These are phyloP conservation scores for Dasyornis broadbenti DNA, from an alignment of 2,113 vertebrate species.

Conservation along the genomic window DNA sequence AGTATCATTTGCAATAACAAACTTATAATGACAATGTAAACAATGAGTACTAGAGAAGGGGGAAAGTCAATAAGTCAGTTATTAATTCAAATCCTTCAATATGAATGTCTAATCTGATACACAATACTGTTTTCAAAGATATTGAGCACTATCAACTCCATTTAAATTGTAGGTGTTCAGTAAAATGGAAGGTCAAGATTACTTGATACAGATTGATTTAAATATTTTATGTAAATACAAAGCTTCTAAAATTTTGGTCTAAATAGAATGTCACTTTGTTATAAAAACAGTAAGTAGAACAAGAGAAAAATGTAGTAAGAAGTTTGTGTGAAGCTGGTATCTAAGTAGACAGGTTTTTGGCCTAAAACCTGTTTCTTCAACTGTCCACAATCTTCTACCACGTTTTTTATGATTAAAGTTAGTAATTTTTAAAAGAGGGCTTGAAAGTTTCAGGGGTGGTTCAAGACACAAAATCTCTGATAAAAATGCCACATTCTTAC, in stretches of 20 bases:
- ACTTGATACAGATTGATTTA: background rate
- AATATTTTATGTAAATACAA: background rate
- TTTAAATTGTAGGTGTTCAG: background rate
- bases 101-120: background rate
- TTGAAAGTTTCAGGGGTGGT: background rate
- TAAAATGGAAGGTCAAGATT: conserved; percentile 4
- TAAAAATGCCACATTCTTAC: background rate
- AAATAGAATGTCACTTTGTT: background rate
- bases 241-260: background rate
- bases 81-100: background rate
- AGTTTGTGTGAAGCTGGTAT: background rate
- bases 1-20: background rate
- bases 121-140: background rate
- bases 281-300: background rate
- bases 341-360: background rate
- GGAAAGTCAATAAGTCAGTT: background rate
- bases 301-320: background rate
- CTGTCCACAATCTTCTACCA: background rate
- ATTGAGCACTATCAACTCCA: background rate
- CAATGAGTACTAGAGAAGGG: background rate
- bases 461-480: background rate
- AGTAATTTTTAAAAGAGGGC: background rate
- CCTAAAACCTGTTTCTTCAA: background rate
- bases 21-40: background rate
- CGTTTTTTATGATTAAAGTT: background rate